Conservation (phyloP, 2,797 vertebrate species). For the Pantherophis vulpinus region DNA sequence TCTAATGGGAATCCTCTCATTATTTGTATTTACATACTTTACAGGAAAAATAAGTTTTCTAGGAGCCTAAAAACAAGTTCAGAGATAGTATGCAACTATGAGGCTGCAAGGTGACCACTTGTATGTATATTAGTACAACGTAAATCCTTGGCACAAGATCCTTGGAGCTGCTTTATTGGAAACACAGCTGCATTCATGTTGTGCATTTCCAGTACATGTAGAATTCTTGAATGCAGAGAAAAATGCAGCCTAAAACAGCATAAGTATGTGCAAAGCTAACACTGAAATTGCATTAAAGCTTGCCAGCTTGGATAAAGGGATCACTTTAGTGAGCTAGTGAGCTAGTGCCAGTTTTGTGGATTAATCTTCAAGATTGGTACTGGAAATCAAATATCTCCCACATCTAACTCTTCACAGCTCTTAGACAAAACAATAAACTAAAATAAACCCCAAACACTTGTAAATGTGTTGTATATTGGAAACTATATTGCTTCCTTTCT, state of each 20-base stretch:
- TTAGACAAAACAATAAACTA: slow-evolving; percentile 30
- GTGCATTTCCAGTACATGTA: background rate
- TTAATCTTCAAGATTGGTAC: slow-evolving; percentile 12
- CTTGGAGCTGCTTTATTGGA: slow-evolving; percentile 17
- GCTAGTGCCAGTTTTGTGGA: background rate
- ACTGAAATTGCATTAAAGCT: slow-evolving; percentile 1
- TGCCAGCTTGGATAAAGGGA: slow-evolving; percentile 1
- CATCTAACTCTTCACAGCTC: slow-evolving; percentile 48
- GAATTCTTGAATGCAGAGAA: background rate
- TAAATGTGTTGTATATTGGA: slow-evolving; percentile 20
- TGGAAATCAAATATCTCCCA: slow-evolving; percentile 5
- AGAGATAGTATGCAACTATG: background rate
- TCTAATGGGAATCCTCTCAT: background rate
- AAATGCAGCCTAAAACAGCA: background rate
- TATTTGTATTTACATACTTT: background rate
- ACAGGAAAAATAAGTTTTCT: background rate
- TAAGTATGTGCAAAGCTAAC: background rate
- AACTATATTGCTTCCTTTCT: slow-evolving; percentile 51
- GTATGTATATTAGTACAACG: slow-evolving; percentile 48
- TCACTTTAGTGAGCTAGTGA: slow-evolving; percentile 25
- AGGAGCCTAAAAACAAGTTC: background rate
- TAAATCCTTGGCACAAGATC: slow-evolving; percentile 34
- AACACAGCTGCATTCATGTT: background rate
- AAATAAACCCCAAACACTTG: slow-evolving; percentile 21
- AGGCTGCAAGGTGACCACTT: background rate